These are phyloP conservation scores for Drosophila neutralis DNA, from an alignment of 2,888 invertebrate genomes.

Conservation along the genomic window DNA sequence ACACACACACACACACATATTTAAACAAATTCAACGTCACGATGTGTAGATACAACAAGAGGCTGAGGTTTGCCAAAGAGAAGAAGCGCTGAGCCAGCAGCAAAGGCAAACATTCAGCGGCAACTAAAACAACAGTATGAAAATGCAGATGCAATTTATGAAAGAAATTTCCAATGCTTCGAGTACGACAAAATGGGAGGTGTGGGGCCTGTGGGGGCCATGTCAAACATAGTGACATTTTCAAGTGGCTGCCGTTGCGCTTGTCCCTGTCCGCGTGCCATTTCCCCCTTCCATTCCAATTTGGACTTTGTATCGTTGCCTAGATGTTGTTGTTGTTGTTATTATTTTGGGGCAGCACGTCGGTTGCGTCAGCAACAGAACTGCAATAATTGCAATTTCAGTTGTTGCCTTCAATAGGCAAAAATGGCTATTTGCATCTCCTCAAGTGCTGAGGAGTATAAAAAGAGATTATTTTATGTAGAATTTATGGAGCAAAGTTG, in stretches of 20 bases:
- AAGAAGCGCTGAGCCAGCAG: conserved; percentile 18
- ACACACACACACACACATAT: neutral
- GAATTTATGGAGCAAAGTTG: conserved; percentile 35
- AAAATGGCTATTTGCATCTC: conserved; percentile 38
- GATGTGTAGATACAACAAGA: conserved; percentile 21
- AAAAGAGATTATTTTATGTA: conserved; percentile 23
- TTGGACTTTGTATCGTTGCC: conserved; percentile 48
- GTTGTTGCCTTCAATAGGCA: conserved; percentile 38
- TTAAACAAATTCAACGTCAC: conserved; percentile 34
- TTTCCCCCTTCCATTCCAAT: conserved; percentile 7
- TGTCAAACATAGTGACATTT: conserved; percentile 49
- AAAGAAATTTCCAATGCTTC: conserved; percentile 31
- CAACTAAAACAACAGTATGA: conserved; percentile 38
- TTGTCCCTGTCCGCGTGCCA: conserved; percentile 23
- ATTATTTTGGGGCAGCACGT: conserved; percentile 23
- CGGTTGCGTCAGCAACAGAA: conserved; percentile 44
- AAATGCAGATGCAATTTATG: conserved; percentile 44
- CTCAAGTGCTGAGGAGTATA: conserved; percentile 25
- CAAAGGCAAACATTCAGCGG: conserved; percentile 20
- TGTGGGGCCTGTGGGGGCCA: neutral
- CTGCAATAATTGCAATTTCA: conserved; percentile 52
- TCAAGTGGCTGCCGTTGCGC: conserved; percentile 44
- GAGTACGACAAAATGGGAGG: neutral
- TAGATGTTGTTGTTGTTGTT: conserved; percentile 13
- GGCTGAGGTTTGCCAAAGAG: conserved; percentile 2